Evolutionary conservation across 2,797 vertebrate genomes (phyloP).

Genomic region (Cynodonichthys magdalenae): DNA sequence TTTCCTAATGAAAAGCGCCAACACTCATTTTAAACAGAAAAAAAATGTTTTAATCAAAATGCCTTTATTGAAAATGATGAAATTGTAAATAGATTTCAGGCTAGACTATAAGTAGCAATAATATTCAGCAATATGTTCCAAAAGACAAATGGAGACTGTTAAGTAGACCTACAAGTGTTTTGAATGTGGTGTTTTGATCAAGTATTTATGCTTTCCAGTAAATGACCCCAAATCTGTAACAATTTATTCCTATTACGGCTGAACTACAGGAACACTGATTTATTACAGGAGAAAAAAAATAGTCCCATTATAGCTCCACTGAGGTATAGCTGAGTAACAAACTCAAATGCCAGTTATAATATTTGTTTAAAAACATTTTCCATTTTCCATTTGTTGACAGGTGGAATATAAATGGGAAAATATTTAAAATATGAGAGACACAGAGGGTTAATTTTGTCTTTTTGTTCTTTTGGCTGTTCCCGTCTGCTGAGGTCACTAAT

Average conservation of each 20-base stretch:
- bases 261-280: constrained; percentile 6
- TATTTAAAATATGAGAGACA: background rate
- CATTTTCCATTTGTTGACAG: constrained; percentile 12
- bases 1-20: too few species aligned
- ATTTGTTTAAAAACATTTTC: constrained; percentile 10
- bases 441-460: background rate
- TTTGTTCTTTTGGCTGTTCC: too few species aligned
- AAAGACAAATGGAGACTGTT: constrained; percentile 11
- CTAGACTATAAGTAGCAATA: too few species aligned
- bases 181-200: constrained; percentile 14
- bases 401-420: background rate
- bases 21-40: too few species aligned
- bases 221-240: constrained; percentile 21
- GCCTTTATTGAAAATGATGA: too few species aligned
- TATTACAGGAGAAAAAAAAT: background rate
- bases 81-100: too few species aligned
- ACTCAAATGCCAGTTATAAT: constrained; percentile 6
- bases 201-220: constrained; percentile 7
- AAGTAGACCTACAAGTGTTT: background rate
- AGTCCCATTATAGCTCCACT: background rate
- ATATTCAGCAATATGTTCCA: background rate
- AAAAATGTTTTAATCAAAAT: too few species aligned
- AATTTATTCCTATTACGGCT: background rate
- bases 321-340: background rate
- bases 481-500: too few species aligned